Conservation (phyloP, 2,888 invertebrate genomes). For the Chymomyza fuscimana region DNA sequence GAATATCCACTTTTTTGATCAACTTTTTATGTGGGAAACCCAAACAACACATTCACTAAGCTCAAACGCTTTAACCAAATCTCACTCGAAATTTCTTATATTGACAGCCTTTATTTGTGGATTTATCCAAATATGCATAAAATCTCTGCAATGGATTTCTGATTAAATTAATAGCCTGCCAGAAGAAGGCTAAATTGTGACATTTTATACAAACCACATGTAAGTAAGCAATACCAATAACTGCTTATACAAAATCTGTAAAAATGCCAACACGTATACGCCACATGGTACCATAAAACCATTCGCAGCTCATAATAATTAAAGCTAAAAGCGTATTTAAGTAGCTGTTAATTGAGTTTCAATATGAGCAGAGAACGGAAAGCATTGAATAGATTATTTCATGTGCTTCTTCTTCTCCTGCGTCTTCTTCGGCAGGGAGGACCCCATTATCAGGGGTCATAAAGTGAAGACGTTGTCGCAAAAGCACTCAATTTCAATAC, state of each 20-base stretch:
- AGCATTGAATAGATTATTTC: constrained; percentile 54
- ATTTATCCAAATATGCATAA: too few species aligned
- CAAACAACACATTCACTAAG: too few species aligned
- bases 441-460: constrained; percentile 26
- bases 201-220: neutral
- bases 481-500: constrained; percentile 71
- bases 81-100: too few species aligned
- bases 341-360: constrained; percentile 59
- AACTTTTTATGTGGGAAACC: too few species aligned
- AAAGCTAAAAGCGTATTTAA: constrained; percentile 35
- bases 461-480: constrained; percentile 63
- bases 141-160: too few species aligned
- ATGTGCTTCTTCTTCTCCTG: constrained; percentile 46
- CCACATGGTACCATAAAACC: neutral
- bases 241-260: neutral
- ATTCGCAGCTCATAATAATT: constrained; percentile 36
- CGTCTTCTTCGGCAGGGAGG: too few species aligned
- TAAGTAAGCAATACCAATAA: neutral
- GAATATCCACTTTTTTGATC: too few species aligned
- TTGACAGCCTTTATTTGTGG: too few species aligned
- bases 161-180: too few species aligned
- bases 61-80: too few species aligned
- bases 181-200: neutral
- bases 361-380: constrained; percentile 12
- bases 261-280: constrained; percentile 21